These are phyloP conservation scores for Sporophila hypoxantha DNA, from an alignment of 2,113 vertebrate genomes.

Conservation along the genomic window DNA sequence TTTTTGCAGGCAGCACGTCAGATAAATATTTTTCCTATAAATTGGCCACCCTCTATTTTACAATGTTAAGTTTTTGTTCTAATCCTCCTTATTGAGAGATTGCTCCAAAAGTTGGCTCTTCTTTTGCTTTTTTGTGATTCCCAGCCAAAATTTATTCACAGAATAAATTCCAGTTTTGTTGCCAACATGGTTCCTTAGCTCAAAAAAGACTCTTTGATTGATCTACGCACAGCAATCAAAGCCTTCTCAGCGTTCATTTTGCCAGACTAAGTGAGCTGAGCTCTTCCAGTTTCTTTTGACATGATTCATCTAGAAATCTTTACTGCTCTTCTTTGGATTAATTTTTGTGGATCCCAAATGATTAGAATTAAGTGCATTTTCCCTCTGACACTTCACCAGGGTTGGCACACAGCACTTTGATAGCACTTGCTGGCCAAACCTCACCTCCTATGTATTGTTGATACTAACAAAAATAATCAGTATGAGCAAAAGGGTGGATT, in stretches of 20 bases:
- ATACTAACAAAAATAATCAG: not conserved
- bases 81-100: not conserved
- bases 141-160: slow-evolving; percentile 25
- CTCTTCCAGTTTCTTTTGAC: not conserved
- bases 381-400: not conserved
- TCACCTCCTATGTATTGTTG: not conserved
- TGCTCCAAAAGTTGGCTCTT: not conserved
- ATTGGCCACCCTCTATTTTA: not conserved
- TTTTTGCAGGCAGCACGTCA: slow-evolving; percentile 30
- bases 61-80: not conserved
- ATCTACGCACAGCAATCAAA: not conserved
- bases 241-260: not conserved
- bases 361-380: not conserved
- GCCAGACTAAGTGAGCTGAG: not conserved
- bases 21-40: not conserved
- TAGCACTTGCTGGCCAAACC: not conserved
- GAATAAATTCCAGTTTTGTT: not conserved
- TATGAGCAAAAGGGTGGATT: not conserved
- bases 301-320: not conserved
- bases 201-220: not conserved
- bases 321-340: not conserved
- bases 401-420: not conserved
- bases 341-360: not conserved
- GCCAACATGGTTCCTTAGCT: slow-evolving; percentile 2
- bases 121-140: slow-evolving; percentile 7